Evolutionary conservation across 2,888 invertebrate species (phyloP), one percentile per base, ranked within the genome.

Genomic region (Protonemura montana): DNA sequence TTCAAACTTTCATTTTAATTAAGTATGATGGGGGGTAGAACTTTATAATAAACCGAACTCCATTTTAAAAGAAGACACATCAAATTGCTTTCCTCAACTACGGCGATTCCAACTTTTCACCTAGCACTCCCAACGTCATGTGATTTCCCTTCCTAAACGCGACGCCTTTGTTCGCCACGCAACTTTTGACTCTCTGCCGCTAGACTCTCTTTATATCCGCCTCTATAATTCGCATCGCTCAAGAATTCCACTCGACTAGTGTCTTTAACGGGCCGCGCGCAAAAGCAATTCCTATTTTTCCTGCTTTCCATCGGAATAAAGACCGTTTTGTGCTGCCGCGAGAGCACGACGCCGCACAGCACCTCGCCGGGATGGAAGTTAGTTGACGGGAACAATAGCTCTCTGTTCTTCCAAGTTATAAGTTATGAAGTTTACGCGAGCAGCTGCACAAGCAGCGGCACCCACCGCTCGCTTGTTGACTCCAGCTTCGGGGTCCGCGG

Each of bases 351-450:
- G 80, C 80, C 80, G 30, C 59, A 59, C 13, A 59, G 59, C 59
- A 21, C 16, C n/a, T n/a, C 59, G 16, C 16, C 59, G 59, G 0
- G 7, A 27, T 81, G 30, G 81, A 81, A 81, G 29, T 81, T 81
- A 81, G 81, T 81, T 81, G 81, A 81, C 81, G 30, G n/a, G 81
- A 81, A 81, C 81, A 81, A 81, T 81, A 81, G 81, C 81, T 30
- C 30, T 81, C 28, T 81, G 30, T 29, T 81, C 81, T 81, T 28
- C 16, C 6, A 30, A 30, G 29, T 81, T 30, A 30, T 30, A 81
- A 81, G 81, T 81, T 81, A 81, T 81, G 81, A 81, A 81, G 81
- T 81, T 81, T 81, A 81, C 81, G 30, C 27, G 30, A 21, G 59
- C 59, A 21, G 59, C 59, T 3, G 6, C 59, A 10, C 35, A 10